Evolutionary conservation across 2,888 invertebrate genomes (phyloP).

Genomic region (Aporophyla lueneburgensis): DNA sequence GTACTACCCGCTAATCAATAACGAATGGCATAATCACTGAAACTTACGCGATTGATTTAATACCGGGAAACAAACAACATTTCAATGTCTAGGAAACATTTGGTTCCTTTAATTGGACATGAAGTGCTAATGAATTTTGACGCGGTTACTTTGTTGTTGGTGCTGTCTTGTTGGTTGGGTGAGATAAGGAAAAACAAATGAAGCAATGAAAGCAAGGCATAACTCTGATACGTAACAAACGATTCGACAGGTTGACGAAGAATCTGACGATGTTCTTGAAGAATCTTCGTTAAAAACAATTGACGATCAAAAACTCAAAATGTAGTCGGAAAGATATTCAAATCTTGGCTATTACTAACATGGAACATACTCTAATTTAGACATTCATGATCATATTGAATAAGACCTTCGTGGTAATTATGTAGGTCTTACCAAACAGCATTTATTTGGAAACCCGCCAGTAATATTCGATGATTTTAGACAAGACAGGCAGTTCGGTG

Average conservation of each 20-base stretch:
- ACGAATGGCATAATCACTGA: constrained; percentile 73
- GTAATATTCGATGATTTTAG: constrained; percentile 1
- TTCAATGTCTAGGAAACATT: constrained; percentile 78
- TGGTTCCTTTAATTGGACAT: constrained; percentile 71
- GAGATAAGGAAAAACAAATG: constrained; percentile 5
- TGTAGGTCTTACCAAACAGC: neutral
- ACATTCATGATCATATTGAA: neutral
- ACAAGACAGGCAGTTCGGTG: neutral
- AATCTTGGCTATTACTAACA: neutral
- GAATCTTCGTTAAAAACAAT: neutral
- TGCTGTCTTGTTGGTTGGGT: constrained; percentile 5
- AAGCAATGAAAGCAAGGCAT: neutral
- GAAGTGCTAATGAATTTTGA: constrained; percentile 55
- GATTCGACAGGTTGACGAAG: too few species aligned
- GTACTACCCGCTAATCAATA: constrained; percentile 68
- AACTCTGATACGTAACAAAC: neutral
- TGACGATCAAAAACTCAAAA: neutral
- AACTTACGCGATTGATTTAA: constrained; percentile 78
- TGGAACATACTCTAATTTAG: neutral
- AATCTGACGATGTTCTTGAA: neutral
- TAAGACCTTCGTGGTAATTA: neutral
- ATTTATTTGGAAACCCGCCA: neutral
- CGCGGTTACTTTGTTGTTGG: constrained; percentile 32
- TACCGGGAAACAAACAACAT: constrained; percentile 77
- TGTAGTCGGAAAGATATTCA: neutral